Evolutionary conservation across 1,140 invertebrate genomes (phyloP), one percentile per base, ranked within the genome.

Genomic region (Camponotus floridanus): DNA sequence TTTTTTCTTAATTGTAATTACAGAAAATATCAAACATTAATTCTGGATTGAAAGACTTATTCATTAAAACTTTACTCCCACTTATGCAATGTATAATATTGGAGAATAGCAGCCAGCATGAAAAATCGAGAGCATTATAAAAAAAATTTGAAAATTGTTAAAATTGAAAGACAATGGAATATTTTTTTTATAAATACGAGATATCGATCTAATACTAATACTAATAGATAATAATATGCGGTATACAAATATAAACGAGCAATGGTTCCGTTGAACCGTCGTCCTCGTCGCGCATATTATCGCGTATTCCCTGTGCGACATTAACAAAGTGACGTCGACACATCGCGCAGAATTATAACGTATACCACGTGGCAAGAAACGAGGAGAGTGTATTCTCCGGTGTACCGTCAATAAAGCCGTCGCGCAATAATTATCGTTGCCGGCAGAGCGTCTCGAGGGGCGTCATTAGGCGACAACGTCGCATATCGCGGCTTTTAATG

Each of bases 401-500:
- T 81, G 78, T 81, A 81, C 78, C 65, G 78, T 81, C 78, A 81
- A 81, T 81, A 81, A 81, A 81, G 78, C 67, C 78, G 65, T 81
- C 78, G 78, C 65, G 65, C 36, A 81, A 81, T 81, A 81, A 81
- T 81, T 81, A 81, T 81, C 78, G 78, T 81, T 51, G 51, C 65
- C 51, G 51, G 65, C 48, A 21, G 26, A 26, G 45, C 26, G 78
- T 81, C 78, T 81, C 78, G 36, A 18, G 78, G 65, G 78, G 65
- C 78, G 26, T 81, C 78, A 81, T 81, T 81, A 81, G 65, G 65
- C 78, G 65, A 81, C 78, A 71, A 59, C 36, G 78, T 81, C 78
- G 78, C 65, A 71, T 81, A 81, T 81, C 48, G 65, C 65, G 65
- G 65, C 51, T 81, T 81, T 81, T 81, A 81, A 81, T 81, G 78